Conservation (phyloP, 2,888 invertebrate species). For the Eristalis pertinax region DNA sequence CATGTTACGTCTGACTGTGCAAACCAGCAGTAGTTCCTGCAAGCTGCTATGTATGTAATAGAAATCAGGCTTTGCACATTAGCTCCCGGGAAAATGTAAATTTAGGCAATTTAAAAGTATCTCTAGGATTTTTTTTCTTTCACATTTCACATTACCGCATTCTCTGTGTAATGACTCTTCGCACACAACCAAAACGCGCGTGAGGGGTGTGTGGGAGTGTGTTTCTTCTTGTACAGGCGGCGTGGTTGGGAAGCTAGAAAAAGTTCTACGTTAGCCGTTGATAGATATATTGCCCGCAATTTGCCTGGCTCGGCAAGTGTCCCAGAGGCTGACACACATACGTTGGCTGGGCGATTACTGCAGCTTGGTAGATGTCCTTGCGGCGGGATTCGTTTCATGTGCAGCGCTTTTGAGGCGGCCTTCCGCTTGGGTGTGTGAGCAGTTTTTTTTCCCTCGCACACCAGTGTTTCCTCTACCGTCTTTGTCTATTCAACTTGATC, state of each 20-base stretch:
- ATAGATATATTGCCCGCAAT: conserved; percentile 63
- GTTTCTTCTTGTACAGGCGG: too few relatives aligned
- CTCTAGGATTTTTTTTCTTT: conserved; percentile 29
- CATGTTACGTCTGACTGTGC: conserved; percentile 31
- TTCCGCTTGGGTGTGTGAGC: background rate
- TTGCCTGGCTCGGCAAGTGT: conserved; percentile 35
- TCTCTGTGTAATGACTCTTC: conserved; percentile 11
- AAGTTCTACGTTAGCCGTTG: conserved; percentile 19
- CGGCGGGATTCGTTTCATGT: conserved; percentile 48
- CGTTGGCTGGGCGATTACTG: conserved; percentile 44
- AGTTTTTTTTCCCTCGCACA: conserved; percentile 4
- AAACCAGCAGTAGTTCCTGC: conserved; percentile 1
- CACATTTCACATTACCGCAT: conserved; percentile 22
- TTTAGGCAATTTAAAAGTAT: conserved; percentile 55
- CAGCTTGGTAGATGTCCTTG: conserved; percentile 44
- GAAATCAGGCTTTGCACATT: conserved; percentile 53
- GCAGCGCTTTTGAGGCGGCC: background rate
- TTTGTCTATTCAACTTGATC: conserved; percentile 60
- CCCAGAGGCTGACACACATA: conserved; percentile 57
- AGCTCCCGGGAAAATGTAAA: conserved; percentile 50
- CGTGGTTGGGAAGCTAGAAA: background rate
- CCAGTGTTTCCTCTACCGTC: background rate
- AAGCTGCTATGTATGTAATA: conserved; percentile 31
- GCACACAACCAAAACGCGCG: background rate
- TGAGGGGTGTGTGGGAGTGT: background rate